These are phyloP conservation scores for Ochlodes sylvanus DNA, from an alignment of 2,888 invertebrate species.

Conservation along the genomic window DNA sequence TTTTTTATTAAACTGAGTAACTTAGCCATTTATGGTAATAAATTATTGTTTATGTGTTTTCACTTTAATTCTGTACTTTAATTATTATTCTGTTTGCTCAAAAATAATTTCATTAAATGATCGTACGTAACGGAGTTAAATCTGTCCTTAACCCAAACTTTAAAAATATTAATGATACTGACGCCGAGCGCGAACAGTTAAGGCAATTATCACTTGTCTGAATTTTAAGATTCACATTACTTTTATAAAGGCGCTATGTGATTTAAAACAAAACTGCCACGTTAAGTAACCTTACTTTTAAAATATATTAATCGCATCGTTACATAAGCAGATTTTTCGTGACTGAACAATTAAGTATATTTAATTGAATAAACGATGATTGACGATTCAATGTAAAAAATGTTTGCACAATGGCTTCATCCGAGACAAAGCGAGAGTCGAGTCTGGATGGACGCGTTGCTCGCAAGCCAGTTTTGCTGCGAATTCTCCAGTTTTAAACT, in stretches of 20 bases:
- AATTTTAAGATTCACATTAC: conserved; percentile 25
- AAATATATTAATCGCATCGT: conserved; percentile 13
- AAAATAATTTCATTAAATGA: too few relatives aligned
- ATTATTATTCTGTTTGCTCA: too few relatives aligned
- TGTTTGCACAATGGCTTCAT: conserved; percentile 27
- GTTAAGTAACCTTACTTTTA: conserved; percentile 27
- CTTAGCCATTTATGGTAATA: too few relatives aligned
- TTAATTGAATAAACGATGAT: conserved; percentile 28
- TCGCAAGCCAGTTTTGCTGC: conserved; percentile 32
- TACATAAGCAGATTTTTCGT: conserved; percentile 7
- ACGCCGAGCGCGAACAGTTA: conserved; percentile 25
- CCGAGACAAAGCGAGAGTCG: conserved; percentile 12
- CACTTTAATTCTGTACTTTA: too few relatives aligned
- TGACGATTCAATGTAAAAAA: conserved; percentile 20
- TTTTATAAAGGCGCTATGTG: conserved; percentile 27
- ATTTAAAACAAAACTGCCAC: conserved; percentile 16
- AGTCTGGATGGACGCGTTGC: conserved; percentile 21
- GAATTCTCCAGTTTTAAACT: conserved; percentile 31
- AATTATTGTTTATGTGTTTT: too few relatives aligned
- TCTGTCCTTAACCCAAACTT: conserved; percentile 27
- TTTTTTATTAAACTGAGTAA: too few relatives aligned
- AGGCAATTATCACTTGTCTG: conserved; percentile 34
- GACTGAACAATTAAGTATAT: conserved; percentile 14
- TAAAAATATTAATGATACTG: conserved; percentile 23
- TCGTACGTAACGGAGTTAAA: conserved; percentile 1